Evolutionary conservation across 64 coral and sea anemone species (phyloP), one percentile per base, ranked within the genome.

Genomic region (Pocillopora damicornis): DNA sequence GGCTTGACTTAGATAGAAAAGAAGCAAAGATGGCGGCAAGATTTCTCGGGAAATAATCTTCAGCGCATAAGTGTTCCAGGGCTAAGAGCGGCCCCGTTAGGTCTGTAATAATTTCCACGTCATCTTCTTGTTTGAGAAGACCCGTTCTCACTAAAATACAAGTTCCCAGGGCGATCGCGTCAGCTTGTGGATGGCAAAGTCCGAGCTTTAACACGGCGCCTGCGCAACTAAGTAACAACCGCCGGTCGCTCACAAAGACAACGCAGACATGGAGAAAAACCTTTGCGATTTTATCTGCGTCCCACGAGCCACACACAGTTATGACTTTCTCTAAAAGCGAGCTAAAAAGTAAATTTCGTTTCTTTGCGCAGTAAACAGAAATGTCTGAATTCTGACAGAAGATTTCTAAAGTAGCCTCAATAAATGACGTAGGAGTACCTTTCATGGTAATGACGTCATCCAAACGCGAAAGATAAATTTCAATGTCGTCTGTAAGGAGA

Each of bases 71-170:
- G 42, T 96, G 91, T 20, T 82, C 76, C 14, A 96, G 77, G 18
- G 91, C 94, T 4, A 73, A 45, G 6, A 96, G 80, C 0, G 90
- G 82, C 2, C 94, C 91, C 64, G 61, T 61, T 0, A 96, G 74
- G 37, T 93, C 61, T 20, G 13, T 20, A n/a, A 13, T 10, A 37
- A 67, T 78, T 0, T 82, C 57, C 2, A 78, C 35, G 2, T 79
- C 18, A 10, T 20, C 59, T 51, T 96, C 94, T 20, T 87, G 86
- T 77, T 96, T 96, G 11, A 96, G 80, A 79, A 96, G 91, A 6
- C 94, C 94, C 94, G 92, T 93, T 35, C 94, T 75, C 15, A 88
- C 79, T 13, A 96, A 83, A 61, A 96, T 76, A 14, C 87, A 86
- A 67, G 82, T 92, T 11, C 76, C 87, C 58, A 96, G 75, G 59